Conservation (phyloP, 1,140 invertebrate genomes). For the Himalopsyche phryganea region DNA sequence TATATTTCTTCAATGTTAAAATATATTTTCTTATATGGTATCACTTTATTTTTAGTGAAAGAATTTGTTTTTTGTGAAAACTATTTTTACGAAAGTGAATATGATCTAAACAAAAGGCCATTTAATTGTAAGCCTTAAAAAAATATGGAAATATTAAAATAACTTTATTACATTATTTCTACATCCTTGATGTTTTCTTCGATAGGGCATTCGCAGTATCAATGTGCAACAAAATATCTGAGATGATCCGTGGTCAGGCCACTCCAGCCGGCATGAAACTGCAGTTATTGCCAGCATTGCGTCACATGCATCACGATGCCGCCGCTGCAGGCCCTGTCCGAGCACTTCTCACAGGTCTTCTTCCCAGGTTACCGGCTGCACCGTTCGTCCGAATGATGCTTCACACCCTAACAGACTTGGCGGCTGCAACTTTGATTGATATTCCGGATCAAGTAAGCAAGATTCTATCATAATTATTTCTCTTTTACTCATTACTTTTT, state of each 20-base stretch:
- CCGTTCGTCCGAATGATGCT: slow-evolving; percentile 86
- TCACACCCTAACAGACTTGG: slow-evolving; percentile 82
- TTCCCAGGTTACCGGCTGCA: slow-evolving; percentile 83
- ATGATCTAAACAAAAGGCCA: too few relatives aligned
- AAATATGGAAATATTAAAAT: background rate
- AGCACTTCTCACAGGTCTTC: slow-evolving; percentile 73
- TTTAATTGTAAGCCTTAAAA: too few relatives aligned
- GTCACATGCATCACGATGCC: slow-evolving; percentile 92
- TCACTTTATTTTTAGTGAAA: background rate
- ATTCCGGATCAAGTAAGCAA: slow-evolving; percentile 79
- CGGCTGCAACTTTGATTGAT: slow-evolving; percentile 84
- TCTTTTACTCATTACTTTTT: too few relatives aligned
- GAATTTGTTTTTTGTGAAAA: too few relatives aligned
- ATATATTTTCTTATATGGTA: too few relatives aligned
- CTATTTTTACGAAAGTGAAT: too few relatives aligned
- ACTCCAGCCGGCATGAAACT: slow-evolving; percentile 90
- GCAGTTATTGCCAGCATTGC: slow-evolving; percentile 83
- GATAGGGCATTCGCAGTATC: slow-evolving; percentile 88
- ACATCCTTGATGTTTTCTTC: too few relatives aligned
- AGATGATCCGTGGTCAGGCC: slow-evolving; percentile 90
- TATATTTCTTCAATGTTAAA: too few relatives aligned
- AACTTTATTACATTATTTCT: too few relatives aligned
- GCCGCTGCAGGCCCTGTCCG: slow-evolving; percentile 79
- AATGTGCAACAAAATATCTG: slow-evolving; percentile 92
- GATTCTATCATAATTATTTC: too few relatives aligned